These are phyloP conservation scores for Chionomys nivalis DNA, from an alignment of 2,113 vertebrate species.

Conservation along the genomic window DNA sequence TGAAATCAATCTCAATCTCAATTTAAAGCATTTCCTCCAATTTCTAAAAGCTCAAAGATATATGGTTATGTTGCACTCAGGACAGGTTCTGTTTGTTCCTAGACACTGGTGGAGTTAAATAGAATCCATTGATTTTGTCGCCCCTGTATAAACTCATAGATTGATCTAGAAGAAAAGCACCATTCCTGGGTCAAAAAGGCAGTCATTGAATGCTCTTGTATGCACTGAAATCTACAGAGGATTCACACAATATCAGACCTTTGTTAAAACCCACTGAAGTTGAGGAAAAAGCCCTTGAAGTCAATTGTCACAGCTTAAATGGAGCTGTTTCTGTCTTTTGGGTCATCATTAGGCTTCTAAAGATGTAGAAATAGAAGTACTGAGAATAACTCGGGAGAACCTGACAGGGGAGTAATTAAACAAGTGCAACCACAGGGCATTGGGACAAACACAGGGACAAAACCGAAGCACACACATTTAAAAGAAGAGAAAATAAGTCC, in stretches of 20 bases:
- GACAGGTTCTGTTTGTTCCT: constrained; percentile 96
- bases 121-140: constrained; percentile 94
- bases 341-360: constrained; percentile 64
- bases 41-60: neutral
- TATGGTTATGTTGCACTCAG: constrained; percentile 77
- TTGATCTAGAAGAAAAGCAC: constrained; percentile 93
- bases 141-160: constrained; percentile 97
- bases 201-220: constrained; percentile 91
- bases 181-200: constrained; percentile 92
- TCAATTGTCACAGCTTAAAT: constrained; percentile 92
- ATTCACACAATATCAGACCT: constrained; percentile 80
- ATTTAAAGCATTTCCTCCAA: neutral
- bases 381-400: neutral
- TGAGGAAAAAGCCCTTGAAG: constrained; percentile 88
- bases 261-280: constrained; percentile 98
- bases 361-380: neutral
- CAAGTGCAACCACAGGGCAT: constrained; percentile 7
- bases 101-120: constrained; percentile 98
- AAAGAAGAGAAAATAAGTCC: constrained; percentile 61
- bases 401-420: constrained; percentile 81
- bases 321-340: constrained; percentile 87
- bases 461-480: neutral
- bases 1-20: neutral
- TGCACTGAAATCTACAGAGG: constrained; percentile 89
- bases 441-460: neutral